These are phyloP conservation scores for Teinopalpus imperialis DNA, from an alignment of 2,888 invertebrate genomes.

Conservation along the genomic window DNA sequence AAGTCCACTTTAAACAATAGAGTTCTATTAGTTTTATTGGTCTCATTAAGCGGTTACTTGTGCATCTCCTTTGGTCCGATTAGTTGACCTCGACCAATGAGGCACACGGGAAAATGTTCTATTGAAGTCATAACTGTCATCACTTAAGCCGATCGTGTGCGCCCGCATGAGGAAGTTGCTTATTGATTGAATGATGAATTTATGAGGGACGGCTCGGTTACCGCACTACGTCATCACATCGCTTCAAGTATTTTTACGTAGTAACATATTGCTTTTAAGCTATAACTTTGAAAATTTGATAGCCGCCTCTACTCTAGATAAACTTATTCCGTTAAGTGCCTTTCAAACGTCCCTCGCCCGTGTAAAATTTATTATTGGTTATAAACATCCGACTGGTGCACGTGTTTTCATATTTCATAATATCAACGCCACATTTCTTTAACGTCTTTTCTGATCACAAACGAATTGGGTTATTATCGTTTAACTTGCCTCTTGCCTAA, in stretches of 20 bases:
- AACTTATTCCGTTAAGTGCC: slow-evolving; percentile 34
- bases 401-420: slow-evolving; percentile 51
- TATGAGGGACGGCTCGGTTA: slow-evolving; percentile 55
- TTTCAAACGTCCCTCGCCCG: slow-evolving; percentile 45
- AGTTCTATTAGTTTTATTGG: slow-evolving; percentile 68
- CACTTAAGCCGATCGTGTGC: slow-evolving; percentile 63
- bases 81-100: slow-evolving; percentile 69
- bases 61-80: slow-evolving; percentile 64
- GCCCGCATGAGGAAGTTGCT: slow-evolving; percentile 77
- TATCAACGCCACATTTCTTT: slow-evolving; percentile 51
- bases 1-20: slow-evolving; percentile 45
- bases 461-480: slow-evolving; percentile 54
- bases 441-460: slow-evolving; percentile 51
- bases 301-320: slow-evolving; percentile 11
- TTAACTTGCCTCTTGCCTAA: slow-evolving; percentile 60
- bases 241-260: slow-evolving; percentile 12
- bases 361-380: slow-evolving; percentile 60
- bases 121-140: slow-evolving; percentile 69
- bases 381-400: slow-evolving; percentile 47
- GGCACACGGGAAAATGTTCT: slow-evolving; percentile 69
- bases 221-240: slow-evolving; percentile 44
- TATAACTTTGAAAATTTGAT: slow-evolving; percentile 16
- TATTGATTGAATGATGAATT: slow-evolving; percentile 64
- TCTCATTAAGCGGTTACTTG: slow-evolving; percentile 56
- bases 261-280: slow-evolving; percentile 17